phyloP scores from a whole-genome alignment of 2,888 invertebrate genomes.

The Rutpela maculata region DNA sequence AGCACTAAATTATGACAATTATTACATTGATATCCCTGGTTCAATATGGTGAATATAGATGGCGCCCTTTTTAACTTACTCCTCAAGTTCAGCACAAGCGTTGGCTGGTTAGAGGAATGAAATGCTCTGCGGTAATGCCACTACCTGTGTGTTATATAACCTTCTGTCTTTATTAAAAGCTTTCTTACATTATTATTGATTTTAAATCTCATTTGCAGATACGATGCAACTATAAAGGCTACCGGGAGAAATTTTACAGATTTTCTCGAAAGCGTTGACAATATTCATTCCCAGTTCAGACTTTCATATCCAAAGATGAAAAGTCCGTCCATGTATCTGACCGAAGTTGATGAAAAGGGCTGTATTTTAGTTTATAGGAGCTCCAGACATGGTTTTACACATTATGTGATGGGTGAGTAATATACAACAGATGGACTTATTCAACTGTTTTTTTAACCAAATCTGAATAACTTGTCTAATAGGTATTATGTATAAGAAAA shows the following conservation, averaged over 20 bases:
- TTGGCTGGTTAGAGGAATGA: no score
- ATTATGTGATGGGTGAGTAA: conserved; percentile 86
- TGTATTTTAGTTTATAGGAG: conserved; percentile 92
- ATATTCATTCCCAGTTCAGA: conserved; percentile 92
- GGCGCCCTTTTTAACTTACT: no score
- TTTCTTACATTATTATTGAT: conserved; percentile 1
- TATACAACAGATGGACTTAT: not conserved
- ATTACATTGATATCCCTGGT: no score
- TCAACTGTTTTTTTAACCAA: no score
- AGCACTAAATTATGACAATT: no score
- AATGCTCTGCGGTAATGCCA: no score
- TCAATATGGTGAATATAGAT: no score
- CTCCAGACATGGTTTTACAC: conserved; percentile 86
- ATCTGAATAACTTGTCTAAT: no score
- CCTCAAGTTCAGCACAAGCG: no score
- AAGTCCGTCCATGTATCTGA: conserved; percentile 94
- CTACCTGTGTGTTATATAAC: no score
- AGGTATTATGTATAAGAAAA: no score
- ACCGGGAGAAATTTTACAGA: conserved; percentile 94
- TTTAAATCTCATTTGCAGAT: conserved; percentile 74
- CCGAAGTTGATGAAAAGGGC: conserved; percentile 88
- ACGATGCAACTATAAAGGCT: conserved; percentile 90
- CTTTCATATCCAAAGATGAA: conserved; percentile 96
- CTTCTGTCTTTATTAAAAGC: no score
- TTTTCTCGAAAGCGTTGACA: conserved; percentile 93